These are phyloP conservation scores for Zapus hudsonius DNA, from an alignment of 2,113 vertebrate species.

Conservation along the genomic window DNA sequence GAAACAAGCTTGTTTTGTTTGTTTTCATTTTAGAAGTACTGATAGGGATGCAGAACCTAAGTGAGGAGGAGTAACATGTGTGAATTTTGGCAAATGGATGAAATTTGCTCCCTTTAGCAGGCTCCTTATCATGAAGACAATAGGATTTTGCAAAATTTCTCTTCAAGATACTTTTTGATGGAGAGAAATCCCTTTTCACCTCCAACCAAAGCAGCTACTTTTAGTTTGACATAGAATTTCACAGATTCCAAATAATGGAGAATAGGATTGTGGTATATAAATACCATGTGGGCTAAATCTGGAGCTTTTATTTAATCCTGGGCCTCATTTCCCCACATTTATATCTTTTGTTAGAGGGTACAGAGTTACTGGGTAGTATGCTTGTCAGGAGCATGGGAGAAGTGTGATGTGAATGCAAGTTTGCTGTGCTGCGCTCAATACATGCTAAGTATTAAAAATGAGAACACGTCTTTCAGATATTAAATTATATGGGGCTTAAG, in stretches of 20 bases:
- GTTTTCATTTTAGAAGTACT: not conserved
- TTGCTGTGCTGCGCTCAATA: not conserved
- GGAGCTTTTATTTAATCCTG: not conserved
- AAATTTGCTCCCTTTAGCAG: not conserved
- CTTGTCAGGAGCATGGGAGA: not conserved
- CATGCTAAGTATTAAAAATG: not conserved
- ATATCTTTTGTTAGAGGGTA: not conserved
- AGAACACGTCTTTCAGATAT: not conserved
- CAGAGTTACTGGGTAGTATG: not conserved
- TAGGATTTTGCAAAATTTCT: not conserved
- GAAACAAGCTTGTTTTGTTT: not conserved
- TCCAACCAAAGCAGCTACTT: slow-evolving; percentile 25
- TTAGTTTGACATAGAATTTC: not conserved
- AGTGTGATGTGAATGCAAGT: too few species aligned
- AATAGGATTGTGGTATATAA: not conserved
- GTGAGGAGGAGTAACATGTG: not conserved
- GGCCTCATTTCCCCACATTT: slow-evolving; percentile 11
- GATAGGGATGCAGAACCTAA: not conserved
- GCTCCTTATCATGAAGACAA: not conserved
- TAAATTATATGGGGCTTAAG: not conserved
- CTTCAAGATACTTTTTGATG: not conserved
- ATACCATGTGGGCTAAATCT: not conserved
- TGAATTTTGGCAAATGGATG: not conserved
- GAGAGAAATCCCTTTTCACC: not conserved
- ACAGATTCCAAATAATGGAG: not conserved